Conservation (phyloP, 2,113 vertebrate genomes). For the Manacus vitellinus region DNA sequence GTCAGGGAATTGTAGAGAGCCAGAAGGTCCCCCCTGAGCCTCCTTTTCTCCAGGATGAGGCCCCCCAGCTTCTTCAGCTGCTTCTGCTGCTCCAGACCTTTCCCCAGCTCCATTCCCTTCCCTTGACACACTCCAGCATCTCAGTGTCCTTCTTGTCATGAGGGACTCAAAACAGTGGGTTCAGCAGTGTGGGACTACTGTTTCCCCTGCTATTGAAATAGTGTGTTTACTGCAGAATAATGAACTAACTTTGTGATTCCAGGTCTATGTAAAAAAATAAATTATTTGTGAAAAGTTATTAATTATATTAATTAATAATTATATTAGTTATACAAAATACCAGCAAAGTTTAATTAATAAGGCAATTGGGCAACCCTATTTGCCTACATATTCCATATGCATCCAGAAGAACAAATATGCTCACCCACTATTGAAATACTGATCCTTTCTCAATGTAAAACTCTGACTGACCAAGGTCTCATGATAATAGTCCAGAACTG, state of each 20-base stretch:
- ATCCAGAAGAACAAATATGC: neutral
- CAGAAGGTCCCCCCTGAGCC: fast-evolving
- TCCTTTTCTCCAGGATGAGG: neutral
- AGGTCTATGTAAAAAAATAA: neutral
- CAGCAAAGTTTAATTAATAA: neutral
- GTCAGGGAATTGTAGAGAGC: neutral
- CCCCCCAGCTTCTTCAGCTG: neutral
- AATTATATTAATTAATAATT: neutral
- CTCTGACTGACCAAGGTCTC: neutral
- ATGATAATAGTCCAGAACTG: neutral
- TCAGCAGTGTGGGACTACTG: neutral
- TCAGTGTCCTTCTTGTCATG: neutral
- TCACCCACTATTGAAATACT: neutral
- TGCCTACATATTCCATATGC: neutral
- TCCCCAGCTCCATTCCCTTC: neutral
- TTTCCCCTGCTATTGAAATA: neutral
- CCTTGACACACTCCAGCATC: neutral
- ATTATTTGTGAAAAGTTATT: neutral
- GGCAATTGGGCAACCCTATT: neutral
- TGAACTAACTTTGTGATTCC: neutral
- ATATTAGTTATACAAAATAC: neutral
- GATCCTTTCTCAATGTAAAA: neutral
- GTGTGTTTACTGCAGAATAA: neutral
- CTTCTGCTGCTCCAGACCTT: neutral
- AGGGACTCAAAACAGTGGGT: neutral